Evolutionary conservation across 2,888 invertebrate genomes (phyloP), one percentile per base, ranked within the genome.

Genomic region (Gymnoscelis rufifasciata): DNA sequence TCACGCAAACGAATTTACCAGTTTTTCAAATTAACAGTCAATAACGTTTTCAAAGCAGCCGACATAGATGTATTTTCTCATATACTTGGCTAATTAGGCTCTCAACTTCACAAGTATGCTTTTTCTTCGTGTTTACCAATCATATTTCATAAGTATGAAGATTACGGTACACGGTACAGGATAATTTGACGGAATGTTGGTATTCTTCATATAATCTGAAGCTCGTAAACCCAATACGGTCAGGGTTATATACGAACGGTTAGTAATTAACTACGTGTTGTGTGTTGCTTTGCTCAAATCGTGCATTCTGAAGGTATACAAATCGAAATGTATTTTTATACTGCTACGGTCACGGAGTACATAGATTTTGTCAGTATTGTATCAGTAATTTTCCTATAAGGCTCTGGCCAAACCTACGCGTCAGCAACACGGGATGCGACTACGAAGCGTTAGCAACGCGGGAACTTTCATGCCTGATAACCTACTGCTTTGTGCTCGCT

Each of bases 231-330:
- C 15, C 28, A 44, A 33, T 27, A 19, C 27, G 41, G 40, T 44
- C 49, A 44, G 31, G 41, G 44, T 24, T 42, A 35, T 36, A 36
- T 45, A 28, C 35, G 23, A 44, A 12, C 30, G 36, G 38, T 31
- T 19, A 28, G 27, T 29, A 33, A 48, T 27, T 39, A 47, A 28
- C 15, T 38, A 26, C 53, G 38, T 48, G 45, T 29, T 38, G 10
- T 35, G 41, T 49, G 42, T 42, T 2, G 19, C 24, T 38, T 38
- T 35, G 38, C 33, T 42, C 39, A 50, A 43, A 38, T 41, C 44
- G 10, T 51, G 48, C 35, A 26, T 44, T 49, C 39, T 31, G 33
- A 38, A 43, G 38, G 36, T 45, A 48, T 48, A 35, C 38, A 35
- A 33, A 30, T 26, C 12, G 23, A 40, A 37, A 46, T 38, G 30